Evolutionary conservation across 2,113 vertebrate species (phyloP).

Genomic region (Ictalurus punctatus): DNA sequence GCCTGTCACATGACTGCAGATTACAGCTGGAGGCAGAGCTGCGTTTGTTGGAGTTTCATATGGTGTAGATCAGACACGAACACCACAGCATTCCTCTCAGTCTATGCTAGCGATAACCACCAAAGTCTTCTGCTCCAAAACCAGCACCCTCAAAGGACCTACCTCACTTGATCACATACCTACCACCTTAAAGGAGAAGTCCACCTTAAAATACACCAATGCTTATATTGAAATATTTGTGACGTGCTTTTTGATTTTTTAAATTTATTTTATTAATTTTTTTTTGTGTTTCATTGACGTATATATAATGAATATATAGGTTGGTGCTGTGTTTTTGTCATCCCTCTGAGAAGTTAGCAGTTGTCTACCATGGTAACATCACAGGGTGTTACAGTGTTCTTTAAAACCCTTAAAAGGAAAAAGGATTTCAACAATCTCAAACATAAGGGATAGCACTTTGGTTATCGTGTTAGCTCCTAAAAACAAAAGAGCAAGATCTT

Average conservation of each 20-base stretch:
- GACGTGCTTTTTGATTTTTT: not conserved
- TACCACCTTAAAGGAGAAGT: slow-evolving; percentile 19
- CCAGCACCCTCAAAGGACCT: slow-evolving; percentile 12
- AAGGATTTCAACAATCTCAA: not conserved
- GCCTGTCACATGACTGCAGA: slow-evolving; percentile 53
- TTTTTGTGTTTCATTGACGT: not conserved
- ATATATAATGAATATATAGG: not conserved
- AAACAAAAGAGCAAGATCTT: not conserved
- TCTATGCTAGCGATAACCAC: slow-evolving; percentile 45
- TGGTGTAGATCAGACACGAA: slow-evolving; percentile 58
- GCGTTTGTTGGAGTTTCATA: slow-evolving; percentile 56
- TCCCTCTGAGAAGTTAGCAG: not conserved
- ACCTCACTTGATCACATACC: not conserved
- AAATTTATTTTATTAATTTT: not conserved
- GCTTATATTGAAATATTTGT: not conserved
- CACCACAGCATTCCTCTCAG: slow-evolving; percentile 59
- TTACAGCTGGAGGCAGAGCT: slow-evolving; percentile 51
- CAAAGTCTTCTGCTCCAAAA: slow-evolving; percentile 9
- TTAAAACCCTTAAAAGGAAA: not conserved
- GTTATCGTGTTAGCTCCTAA: not conserved
- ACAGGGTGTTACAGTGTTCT: not conserved
- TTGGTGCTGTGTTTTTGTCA: not conserved
- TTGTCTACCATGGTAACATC: not conserved
- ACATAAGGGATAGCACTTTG: not conserved
- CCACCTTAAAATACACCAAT: not conserved